Evolutionary conservation across 2,888 invertebrate species (phyloP).

Genomic region (Orchesella flavescens): DNA sequence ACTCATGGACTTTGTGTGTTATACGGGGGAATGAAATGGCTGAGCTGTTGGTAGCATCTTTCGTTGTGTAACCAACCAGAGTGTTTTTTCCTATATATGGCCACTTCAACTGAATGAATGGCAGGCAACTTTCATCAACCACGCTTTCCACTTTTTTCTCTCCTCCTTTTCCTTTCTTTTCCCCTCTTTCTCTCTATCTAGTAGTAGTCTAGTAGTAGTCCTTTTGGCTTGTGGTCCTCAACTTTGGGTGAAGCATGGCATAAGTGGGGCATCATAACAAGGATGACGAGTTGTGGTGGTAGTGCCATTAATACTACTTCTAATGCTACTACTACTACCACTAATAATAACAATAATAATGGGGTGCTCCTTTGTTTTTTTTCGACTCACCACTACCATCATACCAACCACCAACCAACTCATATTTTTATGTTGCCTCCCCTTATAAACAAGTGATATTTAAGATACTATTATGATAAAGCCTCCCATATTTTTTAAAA

Average conservation of each 20-base stretch:
- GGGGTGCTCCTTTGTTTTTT: slow-evolving; percentile 50
- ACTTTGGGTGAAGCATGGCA: slow-evolving; percentile 48
- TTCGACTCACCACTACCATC: not conserved
- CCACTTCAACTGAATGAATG: slow-evolving; percentile 59
- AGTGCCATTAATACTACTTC: slow-evolving; percentile 40
- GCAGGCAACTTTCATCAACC: slow-evolving; percentile 53
- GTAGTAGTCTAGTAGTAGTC: too few relatives aligned
- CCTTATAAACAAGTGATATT: not conserved
- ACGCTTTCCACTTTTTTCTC: slow-evolving; percentile 28
- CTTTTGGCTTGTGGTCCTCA: slow-evolving; percentile 25
- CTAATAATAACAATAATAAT: slow-evolving; percentile 55
- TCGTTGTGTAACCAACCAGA: not conserved
- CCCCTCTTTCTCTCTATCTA: slow-evolving; percentile 9
- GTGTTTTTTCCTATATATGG: slow-evolving; percentile 30
- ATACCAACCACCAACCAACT: not conserved
- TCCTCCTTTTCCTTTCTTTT: slow-evolving; percentile 15
- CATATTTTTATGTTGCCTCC: not conserved
- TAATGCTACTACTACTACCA: slow-evolving; percentile 27
- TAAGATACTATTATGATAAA: slow-evolving; percentile 33
- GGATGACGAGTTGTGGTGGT: slow-evolving; percentile 56
- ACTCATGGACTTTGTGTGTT: slow-evolving; percentile 30
- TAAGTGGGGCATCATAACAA: slow-evolving; percentile 59
- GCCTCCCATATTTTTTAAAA: slow-evolving; percentile 8
- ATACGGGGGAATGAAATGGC: not conserved
- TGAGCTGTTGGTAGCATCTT: slow-evolving; percentile 4